These are phyloP conservation scores for Rhynchopsitta pachyrhyncha DNA, from an alignment of 2,113 vertebrate species.

Conservation along the genomic window DNA sequence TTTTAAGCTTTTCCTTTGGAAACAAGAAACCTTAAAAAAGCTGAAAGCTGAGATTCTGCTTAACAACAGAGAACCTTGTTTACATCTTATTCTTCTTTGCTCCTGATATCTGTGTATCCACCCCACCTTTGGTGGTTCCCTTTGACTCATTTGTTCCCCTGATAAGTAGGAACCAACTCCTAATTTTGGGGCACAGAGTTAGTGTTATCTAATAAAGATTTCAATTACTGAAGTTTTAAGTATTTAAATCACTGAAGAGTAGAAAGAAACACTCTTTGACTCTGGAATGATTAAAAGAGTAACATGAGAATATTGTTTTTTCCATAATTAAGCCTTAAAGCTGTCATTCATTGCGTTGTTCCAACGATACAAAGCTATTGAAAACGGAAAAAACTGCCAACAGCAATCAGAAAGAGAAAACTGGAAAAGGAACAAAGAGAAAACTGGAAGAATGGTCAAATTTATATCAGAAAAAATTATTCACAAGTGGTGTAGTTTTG, in stretches of 20 bases:
- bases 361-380: background rate
- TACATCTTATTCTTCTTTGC: background rate
- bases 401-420: background rate
- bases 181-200: background rate
- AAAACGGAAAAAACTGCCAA: background rate
- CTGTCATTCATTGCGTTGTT: background rate
- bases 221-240: background rate
- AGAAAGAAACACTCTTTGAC: background rate
- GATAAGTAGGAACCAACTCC: background rate
- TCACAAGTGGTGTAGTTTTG: background rate
- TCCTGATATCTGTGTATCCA: too few relatives aligned
- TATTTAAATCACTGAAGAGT: background rate
- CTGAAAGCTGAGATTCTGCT: background rate
- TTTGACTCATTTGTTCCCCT: background rate
- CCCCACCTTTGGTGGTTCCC: background rate
- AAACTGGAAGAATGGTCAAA: background rate
- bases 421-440: background rate
- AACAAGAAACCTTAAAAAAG: background rate
- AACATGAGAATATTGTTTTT: background rate
- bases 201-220: background rate
- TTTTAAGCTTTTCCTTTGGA: background rate
- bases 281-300: background rate
- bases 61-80: background rate
- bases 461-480: background rate
- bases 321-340: background rate